Conservation (phyloP, 2,797 vertebrate genomes). For the Pseudochirops cupreus region DNA sequence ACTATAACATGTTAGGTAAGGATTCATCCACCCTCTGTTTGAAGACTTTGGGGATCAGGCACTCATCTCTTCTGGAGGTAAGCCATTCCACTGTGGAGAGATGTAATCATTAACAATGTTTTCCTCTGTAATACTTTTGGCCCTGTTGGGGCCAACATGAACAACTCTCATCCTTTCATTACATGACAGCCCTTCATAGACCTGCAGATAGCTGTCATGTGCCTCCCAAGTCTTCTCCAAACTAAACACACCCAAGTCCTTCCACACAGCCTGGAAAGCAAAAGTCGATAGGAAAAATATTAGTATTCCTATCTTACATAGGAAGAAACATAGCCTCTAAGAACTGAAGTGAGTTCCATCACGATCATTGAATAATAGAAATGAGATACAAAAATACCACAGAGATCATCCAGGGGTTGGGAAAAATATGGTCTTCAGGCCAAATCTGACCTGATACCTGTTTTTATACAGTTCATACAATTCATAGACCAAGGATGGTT, state of each 20-base stretch:
- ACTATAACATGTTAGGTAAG: background rate
- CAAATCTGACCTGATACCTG: background rate
- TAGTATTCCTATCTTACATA: background rate
- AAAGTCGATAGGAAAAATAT: background rate
- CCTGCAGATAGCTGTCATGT: background rate
- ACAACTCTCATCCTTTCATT: background rate
- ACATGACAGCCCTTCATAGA: background rate
- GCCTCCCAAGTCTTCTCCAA: background rate
- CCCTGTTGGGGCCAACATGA: background rate
- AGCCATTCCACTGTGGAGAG: background rate
- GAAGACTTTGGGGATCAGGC: background rate
- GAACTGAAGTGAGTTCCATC: background rate
- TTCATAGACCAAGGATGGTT: background rate
- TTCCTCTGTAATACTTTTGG: background rate
- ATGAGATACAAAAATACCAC: background rate
- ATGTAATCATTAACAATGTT: background rate
- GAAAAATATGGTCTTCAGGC: background rate
- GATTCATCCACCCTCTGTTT: background rate
- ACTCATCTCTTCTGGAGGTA: background rate
- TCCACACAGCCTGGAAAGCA: background rate
- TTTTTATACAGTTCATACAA: background rate
- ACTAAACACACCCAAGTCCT: background rate
- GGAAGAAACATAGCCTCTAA: background rate
- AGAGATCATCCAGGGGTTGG: background rate
- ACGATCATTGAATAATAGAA: background rate